These are phyloP conservation scores for Achroia grisella DNA, from an alignment of 1,140 invertebrate genomes.

Conservation along the genomic window DNA sequence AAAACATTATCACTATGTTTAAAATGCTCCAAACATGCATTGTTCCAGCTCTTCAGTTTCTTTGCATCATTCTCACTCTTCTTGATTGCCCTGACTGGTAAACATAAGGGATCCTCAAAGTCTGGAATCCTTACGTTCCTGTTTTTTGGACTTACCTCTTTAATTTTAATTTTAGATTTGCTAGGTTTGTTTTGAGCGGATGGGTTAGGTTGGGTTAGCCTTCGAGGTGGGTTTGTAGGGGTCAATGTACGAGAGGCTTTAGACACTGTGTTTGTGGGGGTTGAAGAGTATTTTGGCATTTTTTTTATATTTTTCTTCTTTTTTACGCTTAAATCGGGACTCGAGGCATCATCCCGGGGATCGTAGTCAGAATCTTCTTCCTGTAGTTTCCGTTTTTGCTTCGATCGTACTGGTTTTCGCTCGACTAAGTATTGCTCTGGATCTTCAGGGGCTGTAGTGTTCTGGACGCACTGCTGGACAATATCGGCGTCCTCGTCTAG, in stretches of 20 bases:
- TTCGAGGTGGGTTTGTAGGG: too few relatives aligned
- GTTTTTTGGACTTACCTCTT: conserved; percentile 13
- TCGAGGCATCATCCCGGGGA: conserved; percentile 31
- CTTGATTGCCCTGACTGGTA: conserved; percentile 43
- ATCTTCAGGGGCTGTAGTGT: conserved; percentile 2
- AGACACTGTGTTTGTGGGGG: neutral
- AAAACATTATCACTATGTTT: conserved; percentile 31
- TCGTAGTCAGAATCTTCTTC: conserved; percentile 56
- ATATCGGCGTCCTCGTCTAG: conserved; percentile 63
- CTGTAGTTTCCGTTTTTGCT: conserved; percentile 26
- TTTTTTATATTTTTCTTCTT: conserved; percentile 4
- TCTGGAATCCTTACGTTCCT: conserved; percentile 41
- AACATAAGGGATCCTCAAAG: conserved; percentile 53
- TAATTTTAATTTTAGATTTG: conserved; percentile 5
- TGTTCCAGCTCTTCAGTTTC: conserved; percentile 50
- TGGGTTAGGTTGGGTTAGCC: too few relatives aligned
- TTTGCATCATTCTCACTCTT: conserved; percentile 26
- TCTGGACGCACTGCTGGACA: conserved; percentile 56
- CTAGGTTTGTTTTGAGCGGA: neutral
- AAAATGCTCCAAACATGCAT: conserved; percentile 49
- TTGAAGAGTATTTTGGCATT: too few relatives aligned
- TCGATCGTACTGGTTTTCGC: conserved; percentile 12
- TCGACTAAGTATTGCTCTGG: conserved; percentile 26
- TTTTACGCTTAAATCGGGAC: conserved; percentile 1
- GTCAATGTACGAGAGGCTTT: too few relatives aligned